A percentile compares a stretch with the other conserved stretches of the same genome.
Conservation (phyloP, 2,888 invertebrate species). For the Zeuzera pyrina region DNA sequence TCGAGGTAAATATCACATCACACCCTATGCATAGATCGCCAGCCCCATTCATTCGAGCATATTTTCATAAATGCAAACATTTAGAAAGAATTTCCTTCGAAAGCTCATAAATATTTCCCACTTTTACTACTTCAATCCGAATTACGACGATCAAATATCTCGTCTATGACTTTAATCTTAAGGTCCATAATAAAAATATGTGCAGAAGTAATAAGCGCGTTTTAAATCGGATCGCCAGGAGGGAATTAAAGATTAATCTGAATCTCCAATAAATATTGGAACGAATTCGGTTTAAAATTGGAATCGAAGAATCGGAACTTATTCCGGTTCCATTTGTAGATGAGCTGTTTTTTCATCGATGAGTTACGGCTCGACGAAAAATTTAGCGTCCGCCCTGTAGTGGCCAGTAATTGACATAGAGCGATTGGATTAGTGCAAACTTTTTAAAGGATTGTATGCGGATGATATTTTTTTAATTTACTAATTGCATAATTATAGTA, state of each 20-base stretch:
- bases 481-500: too few relatives aligned
- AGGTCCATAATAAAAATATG: conserved; percentile 20
- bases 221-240: conserved; percentile 51
- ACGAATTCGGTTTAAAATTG: conserved; percentile 63
- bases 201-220: conserved; percentile 50
- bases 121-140: conserved; percentile 52
- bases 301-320: conserved; percentile 66
- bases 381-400: conserved; percentile 28
- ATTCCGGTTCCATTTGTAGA: conserved; percentile 63
- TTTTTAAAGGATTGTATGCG: not conserved
- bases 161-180: conserved; percentile 21
- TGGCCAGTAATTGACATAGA: not conserved
- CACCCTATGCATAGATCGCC: conserved; percentile 10
- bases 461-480: conserved; percentile 22
- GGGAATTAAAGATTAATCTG: conserved; percentile 68
- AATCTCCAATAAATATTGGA: conserved; percentile 66
- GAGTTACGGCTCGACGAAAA: conserved; percentile 29
- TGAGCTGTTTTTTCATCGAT: conserved; percentile 59
- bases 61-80: conserved; percentile 73
- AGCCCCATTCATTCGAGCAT: conserved; percentile 59
- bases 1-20: too few relatives aligned
- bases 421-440: not conserved
- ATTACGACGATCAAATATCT: conserved; percentile 18
- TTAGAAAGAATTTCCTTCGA: conserved; percentile 69
- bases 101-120: conserved; percentile 71